Evolutionary conservation across 2,888 invertebrate genomes (phyloP).

Genomic region (Platynereis dumerilii): DNA sequence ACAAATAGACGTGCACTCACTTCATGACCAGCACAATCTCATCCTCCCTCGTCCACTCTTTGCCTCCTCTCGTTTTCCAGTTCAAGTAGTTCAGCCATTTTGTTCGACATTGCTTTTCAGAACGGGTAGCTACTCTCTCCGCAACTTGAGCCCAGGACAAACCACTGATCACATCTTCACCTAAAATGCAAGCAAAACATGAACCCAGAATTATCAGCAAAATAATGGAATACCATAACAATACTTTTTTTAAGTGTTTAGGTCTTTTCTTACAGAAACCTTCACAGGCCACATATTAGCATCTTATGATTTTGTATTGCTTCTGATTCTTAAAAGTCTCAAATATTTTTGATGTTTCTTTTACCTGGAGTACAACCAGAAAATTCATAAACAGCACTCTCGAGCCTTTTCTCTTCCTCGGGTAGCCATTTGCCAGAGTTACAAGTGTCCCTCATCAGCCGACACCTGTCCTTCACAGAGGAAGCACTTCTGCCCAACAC

Average conservation of each 20-base stretch:
- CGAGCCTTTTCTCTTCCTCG: constrained; percentile 63
- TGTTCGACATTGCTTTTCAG: constrained; percentile 66
- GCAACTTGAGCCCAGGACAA: constrained; percentile 65
- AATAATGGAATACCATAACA: no score
- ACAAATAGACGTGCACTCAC: constrained; percentile 42
- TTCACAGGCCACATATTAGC: no score
- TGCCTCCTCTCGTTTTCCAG: constrained; percentile 65
- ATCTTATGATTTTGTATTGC: no score
- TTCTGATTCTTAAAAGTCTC: no score
- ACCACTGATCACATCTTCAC: constrained; percentile 63
- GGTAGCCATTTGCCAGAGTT: constrained; percentile 65
- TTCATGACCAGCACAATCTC: constrained; percentile 63
- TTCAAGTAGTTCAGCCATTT: constrained; percentile 67
- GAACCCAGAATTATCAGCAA: not conserved
- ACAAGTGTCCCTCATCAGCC: constrained; percentile 65
- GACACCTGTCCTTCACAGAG: constrained; percentile 66
- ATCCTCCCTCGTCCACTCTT: constrained; percentile 65
- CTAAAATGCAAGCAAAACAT: no score
- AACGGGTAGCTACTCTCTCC: constrained; percentile 62
- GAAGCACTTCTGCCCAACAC: constrained; percentile 65
- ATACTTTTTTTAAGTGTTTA: no score
- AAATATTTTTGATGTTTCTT: no score
- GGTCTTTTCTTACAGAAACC: no score
- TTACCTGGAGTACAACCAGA: constrained; percentile 59
- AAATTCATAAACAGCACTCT: constrained; percentile 63